Evolutionary conservation across 2,888 invertebrate genomes (phyloP), one percentile per base, ranked within the genome.

Genomic region (Eilema depressum): DNA sequence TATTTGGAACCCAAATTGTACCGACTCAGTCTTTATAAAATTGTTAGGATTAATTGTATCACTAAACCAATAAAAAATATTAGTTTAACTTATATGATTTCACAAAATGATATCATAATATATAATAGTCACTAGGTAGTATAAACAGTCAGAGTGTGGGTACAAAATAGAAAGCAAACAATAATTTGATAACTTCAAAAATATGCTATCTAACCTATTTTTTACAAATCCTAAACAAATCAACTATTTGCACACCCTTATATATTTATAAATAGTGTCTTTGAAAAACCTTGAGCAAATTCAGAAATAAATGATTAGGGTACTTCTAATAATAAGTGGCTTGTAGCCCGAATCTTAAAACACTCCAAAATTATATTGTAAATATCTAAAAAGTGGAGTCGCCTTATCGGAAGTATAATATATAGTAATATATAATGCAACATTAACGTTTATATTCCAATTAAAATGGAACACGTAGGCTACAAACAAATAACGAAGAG

Each of bases 231-330:
- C 84, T 88, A 87, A 82, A 78, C 73, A 77, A 82, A 80, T 78
- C 75, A 77, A 78, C 70, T 76, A 79, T 81, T 80, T 81, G 82
- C 83, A 83, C 73, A 83, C 74, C 79, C 79, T 84, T 82, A 81
- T 74, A 79, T 68, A 78, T 78, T 79, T 78, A 78, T 83, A 83
- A 75, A 83, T 82, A 83, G 80, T 85, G 78, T 78, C 71, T 85
- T 86, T 84, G 78, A 82, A 85, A 79, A 85, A 86, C 83, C 83
- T 92, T 92, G 92, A 91, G 92, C 91, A 92, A 91, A 88, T 88
- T 88, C 85, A 87, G 85, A 88, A 85, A 85, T 77, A 79, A 83
- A 80, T 75, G 66, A 73, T 76, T 70, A 79, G 74, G 79, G 77
- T 76, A 69, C 67, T 73, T 75, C 68, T 83, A 75, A 77, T 66